Evolutionary conservation across 2,888 invertebrate genomes (phyloP), one percentile per base, ranked within the genome.

Genomic region (Calameuta pallipes): DNA sequence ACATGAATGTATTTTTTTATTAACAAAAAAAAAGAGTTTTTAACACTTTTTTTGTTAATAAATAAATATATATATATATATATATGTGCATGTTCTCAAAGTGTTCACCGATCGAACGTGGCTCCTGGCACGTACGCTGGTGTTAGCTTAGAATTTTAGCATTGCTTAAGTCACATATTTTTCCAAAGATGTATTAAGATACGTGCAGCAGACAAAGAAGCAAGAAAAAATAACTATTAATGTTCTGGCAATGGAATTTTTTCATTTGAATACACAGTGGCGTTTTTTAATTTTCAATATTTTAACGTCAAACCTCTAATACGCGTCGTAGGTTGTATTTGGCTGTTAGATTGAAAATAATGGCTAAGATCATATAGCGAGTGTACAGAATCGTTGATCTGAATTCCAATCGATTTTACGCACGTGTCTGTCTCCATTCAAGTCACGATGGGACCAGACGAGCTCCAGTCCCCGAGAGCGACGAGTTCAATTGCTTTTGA

Each of bases 61-160:
- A n/a, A 33, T 33, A 33, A 33, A 33, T 33, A 76, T 78, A 78
- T 1, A 76, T 76, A 73, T 76, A 80, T 69, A 56, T 30, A 56
- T 15, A 73, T 79, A 56, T 56, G 31, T 71, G 15, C 15, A 56
- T 56, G 56, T 56, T 56, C 56, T 56, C 56, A 56, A 56, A 23
- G 56, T 56, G 56, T 23, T 56, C 23, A 23, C 56, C 2, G 56
- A 56, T 56, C 23, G 56, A 9, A 56, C 56, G 56, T 56, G 56
- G 56, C 56, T 56, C 56, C 56, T 56, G 56, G 6, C 56, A 56
- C 56, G 56, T 56, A 56, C 56, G 56, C 56, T 56, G 23, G 56
- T 9, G 9, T 56, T 56, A 56, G 23, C 23, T 56, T 23, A 56
- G 56, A 23, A 56, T 56, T 9, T 56, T 56, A 56, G 56, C 56